Conservation (phyloP, 2,113 vertebrate species). For the Thinocorus orbignyianus region DNA sequence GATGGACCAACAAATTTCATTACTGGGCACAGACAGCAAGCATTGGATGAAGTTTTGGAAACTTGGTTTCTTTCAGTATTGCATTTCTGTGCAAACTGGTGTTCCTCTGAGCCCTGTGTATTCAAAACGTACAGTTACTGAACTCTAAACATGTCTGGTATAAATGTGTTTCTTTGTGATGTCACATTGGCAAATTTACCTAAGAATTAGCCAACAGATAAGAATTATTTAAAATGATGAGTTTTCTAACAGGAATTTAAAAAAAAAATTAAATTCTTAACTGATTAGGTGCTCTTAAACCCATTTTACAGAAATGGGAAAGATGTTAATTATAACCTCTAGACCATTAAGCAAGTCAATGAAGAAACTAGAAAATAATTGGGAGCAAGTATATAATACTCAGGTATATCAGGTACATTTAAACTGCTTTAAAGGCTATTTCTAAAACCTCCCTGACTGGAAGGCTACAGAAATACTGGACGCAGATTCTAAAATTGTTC, state of each 20-base stretch:
- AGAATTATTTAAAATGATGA: not conserved
- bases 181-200: not conserved
- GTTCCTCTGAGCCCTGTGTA: not conserved
- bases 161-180: not conserved
- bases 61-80: not conserved
- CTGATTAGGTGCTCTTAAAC: not conserved
- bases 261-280: not conserved
- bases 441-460: not conserved
- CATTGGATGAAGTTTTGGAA: not conserved
- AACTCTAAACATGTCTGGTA: not conserved
- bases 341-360: not conserved
- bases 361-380: not conserved
- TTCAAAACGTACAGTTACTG: not conserved
- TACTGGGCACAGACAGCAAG: not conserved
- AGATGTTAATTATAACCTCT: not conserved
- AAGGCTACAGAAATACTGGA: not conserved
- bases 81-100: not conserved
- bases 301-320: not conserved
- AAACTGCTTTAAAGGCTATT: not conserved
- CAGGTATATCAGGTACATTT: not conserved
- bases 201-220: not conserved
- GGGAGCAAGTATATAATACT: not conserved
- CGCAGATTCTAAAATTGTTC: not conserved
- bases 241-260: not conserved
- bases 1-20: not conserved